phyloP scores from a whole-genome alignment of 2,113 vertebrate genomes.

The Rhinichthys klamathensis region DNA sequence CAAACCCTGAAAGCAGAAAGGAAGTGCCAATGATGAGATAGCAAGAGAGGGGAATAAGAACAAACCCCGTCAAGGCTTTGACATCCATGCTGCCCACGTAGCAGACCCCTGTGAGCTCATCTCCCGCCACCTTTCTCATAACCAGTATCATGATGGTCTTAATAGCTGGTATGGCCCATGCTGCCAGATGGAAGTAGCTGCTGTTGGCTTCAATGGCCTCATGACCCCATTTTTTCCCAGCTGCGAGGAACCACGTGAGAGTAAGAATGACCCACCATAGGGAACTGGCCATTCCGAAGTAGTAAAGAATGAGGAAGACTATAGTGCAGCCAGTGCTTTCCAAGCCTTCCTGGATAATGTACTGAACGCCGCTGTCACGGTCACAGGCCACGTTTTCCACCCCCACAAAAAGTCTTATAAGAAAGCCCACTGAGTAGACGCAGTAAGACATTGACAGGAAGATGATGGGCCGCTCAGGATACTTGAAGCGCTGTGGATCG shows the following conservation, averaged over 20 bases:
- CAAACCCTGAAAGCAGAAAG: conserved; percentile 94
- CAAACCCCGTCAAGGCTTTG: conserved; percentile 90
- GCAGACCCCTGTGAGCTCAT: conserved; percentile 94
- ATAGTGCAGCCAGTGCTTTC: conserved; percentile 98
- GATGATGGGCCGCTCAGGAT: conserved; percentile 96
- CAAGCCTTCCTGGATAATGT: conserved; percentile 96
- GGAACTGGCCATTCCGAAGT: conserved; percentile 98
- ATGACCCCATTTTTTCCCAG: conserved; percentile 97
- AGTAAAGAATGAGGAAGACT: conserved; percentile 95
- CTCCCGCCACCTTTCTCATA: conserved; percentile 94
- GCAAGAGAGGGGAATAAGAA: conserved; percentile 91
- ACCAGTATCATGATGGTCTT: conserved; percentile 96
- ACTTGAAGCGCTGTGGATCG: conserved; percentile 92
- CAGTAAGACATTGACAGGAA: conserved; percentile 99
- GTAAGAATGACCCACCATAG: conserved; percentile 98
- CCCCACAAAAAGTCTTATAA: conserved; percentile 92
- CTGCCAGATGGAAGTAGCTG: conserved; percentile 96
- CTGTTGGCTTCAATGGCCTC: conserved; percentile 98
- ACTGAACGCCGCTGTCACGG: conserved; percentile 90
- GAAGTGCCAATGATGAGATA: conserved; percentile 94
- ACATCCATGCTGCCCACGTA: conserved; percentile 97
- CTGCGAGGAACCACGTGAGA: conserved; percentile 95
- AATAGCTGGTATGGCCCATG: conserved; percentile 93
- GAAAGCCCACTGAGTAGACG: conserved; percentile 94
- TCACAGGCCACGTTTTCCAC: conserved; percentile 94